Conservation (phyloP, 2,888 invertebrate genomes). For the Dryococelus australis region DNA sequence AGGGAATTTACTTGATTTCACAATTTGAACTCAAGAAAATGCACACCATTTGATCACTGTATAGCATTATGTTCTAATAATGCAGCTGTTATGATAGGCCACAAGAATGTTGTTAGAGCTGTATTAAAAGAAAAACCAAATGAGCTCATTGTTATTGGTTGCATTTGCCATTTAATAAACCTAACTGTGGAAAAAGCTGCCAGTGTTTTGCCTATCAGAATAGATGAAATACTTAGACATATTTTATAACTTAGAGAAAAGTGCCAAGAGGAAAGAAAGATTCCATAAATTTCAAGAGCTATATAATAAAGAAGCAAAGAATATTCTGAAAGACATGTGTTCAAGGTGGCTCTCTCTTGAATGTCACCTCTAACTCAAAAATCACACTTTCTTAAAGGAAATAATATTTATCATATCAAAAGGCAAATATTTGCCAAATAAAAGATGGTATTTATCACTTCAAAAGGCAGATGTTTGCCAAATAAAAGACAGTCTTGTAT, state of each 20-base stretch:
- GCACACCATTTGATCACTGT: background rate
- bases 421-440: no score
- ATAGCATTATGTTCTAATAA: background rate
- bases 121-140: constrained; percentile 13
- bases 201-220: constrained; percentile 1
- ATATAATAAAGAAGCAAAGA: background rate
- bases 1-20: background rate
- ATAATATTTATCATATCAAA: no score
- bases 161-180: constrained; percentile 7
- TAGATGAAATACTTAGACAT: constrained; percentile 17
- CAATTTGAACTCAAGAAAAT: constrained; percentile 7
- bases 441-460: no score
- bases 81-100: constrained; percentile 11
- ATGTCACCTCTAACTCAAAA: no score
- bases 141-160: background rate
- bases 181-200: background rate
- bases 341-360: background rate
- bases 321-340: background rate
- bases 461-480: no score
- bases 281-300: background rate
- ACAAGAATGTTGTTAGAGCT: background rate
- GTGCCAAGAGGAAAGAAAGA: background rate
- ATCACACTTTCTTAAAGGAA: no score
- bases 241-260: background rate
- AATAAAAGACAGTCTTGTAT: no score